Base-by-base conservation (phyloP, 1,140 invertebrate genomes). In the Drosophila quadrilineata region DNA sequence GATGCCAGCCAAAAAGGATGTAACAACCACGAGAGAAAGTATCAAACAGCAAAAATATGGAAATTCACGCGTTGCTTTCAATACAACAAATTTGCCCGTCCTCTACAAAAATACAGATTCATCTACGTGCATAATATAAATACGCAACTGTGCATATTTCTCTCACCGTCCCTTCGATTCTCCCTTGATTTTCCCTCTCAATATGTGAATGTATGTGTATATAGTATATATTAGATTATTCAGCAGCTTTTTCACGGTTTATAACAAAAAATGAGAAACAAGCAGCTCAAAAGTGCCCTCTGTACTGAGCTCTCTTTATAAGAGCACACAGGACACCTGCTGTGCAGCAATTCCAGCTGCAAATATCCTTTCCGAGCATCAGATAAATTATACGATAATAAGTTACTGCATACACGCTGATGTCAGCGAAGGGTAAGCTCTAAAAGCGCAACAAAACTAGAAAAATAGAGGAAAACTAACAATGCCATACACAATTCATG, bases 351-450 rank as follows among this genome's bases (percentile, higher is more conserved):
- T 74, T 56, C 66, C 17, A 59, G 60, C 65, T 75, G 53, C 54
- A 41, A 49, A 50, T 36, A 54, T 33, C 2, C 52, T 14, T n/a
- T 12, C 8, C 2, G 14, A 38, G 63, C 70, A 50, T 41, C 31
- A 36, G 29, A 49, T 77, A 72, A 69, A 69, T 54, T 73, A 62
- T 77, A 77, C 77, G 64, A 75, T 72, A 77, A 77, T 77, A 72
- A 77, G 57, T 64, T 72, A 46, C 35, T 75, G 63, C 73, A 67
- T 26, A 21, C 8, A 53, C 38, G 10, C 6, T 14, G 8, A 49
- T 38, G 35, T 40, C 40, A 10, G 35, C 49, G 17, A 17, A 38
- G 56, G 19, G 33, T 4, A n/a, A n/a, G n/a, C n/a, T n/a, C 1
- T 2, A 17, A 8, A 8, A 21, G 24, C 24, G 17, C 0, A 16